phyloP scores from a whole-genome alignment of 2,113 vertebrate species.

The Myxocyprinus asiaticus region DNA sequence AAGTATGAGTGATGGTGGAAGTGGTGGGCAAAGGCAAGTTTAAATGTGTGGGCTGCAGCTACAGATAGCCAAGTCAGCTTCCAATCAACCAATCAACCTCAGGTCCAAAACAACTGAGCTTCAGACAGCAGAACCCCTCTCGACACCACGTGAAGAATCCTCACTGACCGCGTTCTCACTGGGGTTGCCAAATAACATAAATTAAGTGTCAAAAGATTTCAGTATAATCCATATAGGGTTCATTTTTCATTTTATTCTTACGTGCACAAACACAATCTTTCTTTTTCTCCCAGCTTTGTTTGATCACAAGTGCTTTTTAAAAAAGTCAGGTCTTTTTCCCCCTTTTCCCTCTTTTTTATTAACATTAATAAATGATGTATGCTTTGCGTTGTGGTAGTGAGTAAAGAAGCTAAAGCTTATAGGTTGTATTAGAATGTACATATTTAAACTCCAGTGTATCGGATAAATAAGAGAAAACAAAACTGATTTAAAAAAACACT shows the following conservation, averaged over 20 bases:
- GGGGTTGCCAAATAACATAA: constrained; percentile 4
- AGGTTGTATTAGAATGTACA: constrained; percentile 73
- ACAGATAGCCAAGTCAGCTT: constrained; percentile 98
- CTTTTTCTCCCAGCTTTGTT: constrained; percentile 80
- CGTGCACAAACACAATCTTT: constrained; percentile 95
- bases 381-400: constrained; percentile 76
- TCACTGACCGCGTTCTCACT: not conserved
- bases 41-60: constrained; percentile 97
- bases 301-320: constrained; percentile 90
- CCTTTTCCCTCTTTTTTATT: constrained; percentile 46
- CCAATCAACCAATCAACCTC: constrained; percentile 97
- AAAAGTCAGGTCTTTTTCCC: constrained; percentile 77
- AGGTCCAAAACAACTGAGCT: constrained; percentile 90
- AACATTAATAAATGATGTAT: constrained; percentile 55
- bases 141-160: constrained; percentile 3
- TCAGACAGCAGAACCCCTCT: not conserved
- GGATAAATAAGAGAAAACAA: too few relatives aligned
- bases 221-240: constrained; percentile 6
- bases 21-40: constrained; percentile 99
- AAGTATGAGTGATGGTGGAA: constrained; percentile 98
- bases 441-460: constrained; percentile 52
- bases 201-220: constrained; percentile 15
- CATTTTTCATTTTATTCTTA: constrained; percentile 34
- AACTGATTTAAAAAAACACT: constrained; percentile 58
- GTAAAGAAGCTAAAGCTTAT: constrained; percentile 70